These are phyloP conservation scores for Sebastolobus alascanus DNA, from an alignment of 2,797 vertebrate genomes.

Conservation along the genomic window DNA sequence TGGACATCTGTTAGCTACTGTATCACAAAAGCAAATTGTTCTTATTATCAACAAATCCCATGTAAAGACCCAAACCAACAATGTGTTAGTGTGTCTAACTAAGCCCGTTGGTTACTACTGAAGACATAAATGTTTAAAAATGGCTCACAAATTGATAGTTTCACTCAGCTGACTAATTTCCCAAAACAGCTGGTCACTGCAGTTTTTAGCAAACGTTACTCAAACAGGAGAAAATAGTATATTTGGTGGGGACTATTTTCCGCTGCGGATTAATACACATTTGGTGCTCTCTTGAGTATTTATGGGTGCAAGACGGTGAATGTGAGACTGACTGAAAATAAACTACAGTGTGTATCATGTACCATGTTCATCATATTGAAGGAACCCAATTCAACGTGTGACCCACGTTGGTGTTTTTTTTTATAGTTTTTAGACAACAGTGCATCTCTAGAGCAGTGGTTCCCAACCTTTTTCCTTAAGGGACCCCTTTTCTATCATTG, in stretches of 20 bases:
- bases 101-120: background rate
- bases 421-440: no score
- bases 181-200: background rate
- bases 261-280: background rate
- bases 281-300: background rate
- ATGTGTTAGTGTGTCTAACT: background rate
- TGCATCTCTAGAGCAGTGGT: no score
- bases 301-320: background rate
- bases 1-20: background rate
- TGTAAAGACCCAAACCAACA: background rate
- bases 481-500: no score
- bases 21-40: background rate
- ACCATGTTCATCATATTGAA: background rate
- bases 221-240: background rate
- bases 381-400: background rate
- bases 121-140: background rate
- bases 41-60: background rate
- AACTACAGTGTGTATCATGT: background rate
- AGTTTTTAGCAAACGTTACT: background rate
- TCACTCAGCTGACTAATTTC: no score
- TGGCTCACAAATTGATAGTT: no score
- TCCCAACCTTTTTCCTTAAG: no score
- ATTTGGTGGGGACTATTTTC: background rate
- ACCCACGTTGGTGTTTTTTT: background rate
- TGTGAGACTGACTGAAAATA: background rate